A percentile compares a stretch with the other conserved stretches of the same genome.
Conservation (phyloP, 2,113 vertebrate species). For the Megaceryle maxima region DNA sequence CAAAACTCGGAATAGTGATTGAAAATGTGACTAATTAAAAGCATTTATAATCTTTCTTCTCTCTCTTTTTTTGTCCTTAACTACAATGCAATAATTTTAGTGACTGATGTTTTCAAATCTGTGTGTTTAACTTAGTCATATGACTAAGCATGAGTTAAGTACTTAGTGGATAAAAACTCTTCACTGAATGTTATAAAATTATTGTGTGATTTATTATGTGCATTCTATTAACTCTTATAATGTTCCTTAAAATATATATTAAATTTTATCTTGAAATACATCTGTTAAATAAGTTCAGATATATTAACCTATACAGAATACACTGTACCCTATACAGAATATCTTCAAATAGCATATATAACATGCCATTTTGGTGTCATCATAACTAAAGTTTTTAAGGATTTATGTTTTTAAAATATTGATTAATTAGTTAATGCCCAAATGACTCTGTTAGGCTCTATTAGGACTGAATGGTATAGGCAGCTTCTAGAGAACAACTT, state of each 20-base stretch:
- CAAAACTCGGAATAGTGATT: background rate
- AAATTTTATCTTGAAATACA: background rate
- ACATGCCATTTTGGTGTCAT: background rate
- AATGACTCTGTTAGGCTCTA: background rate
- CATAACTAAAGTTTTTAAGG: background rate
- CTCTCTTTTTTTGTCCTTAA: background rate
- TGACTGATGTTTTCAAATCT: slow-evolving; percentile 24
- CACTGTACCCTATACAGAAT: background rate
- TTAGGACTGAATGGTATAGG: background rate
- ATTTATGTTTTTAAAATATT: background rate
- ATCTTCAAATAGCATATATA: background rate
- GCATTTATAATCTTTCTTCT: background rate
- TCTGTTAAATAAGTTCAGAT: background rate
- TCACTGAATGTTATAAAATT: background rate
- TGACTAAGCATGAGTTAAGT: background rate
- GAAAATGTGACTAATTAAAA: slow-evolving; percentile 23
- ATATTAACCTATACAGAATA: background rate
- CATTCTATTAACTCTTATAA: background rate
- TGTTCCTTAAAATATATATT: background rate
- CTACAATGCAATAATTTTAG: background rate
- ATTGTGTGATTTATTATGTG: background rate
- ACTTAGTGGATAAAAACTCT: background rate
- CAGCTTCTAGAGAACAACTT: background rate
- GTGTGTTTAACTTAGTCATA: background rate
- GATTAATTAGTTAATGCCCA: background rate